Evolutionary conservation across 92 coral and sea anemone genomes (phyloP).

Genomic region (Paragorgia papillata): DNA sequence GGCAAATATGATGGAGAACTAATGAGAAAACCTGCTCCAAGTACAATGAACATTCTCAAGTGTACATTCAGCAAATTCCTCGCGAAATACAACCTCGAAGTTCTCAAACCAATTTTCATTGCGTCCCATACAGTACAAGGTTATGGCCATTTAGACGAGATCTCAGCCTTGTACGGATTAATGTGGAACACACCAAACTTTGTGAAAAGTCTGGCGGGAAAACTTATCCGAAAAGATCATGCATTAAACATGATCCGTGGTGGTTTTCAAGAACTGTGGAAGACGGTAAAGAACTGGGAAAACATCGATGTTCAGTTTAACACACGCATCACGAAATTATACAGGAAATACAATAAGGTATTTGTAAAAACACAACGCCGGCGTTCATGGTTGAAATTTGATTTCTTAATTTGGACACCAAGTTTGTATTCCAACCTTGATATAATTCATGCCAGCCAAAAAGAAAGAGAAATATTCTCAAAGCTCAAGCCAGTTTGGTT

Average conservation of each 20-base stretch:
- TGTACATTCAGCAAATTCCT: conserved; percentile 39
- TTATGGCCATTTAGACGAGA: conserved; percentile 48
- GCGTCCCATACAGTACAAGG: conserved; percentile 57
- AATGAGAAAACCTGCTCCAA: conserved; percentile 40
- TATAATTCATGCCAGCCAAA: conserved; percentile 10
- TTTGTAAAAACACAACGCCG: neutral
- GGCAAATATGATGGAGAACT: conserved; percentile 55
- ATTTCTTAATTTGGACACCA: conserved; percentile 57
- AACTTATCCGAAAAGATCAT: conserved; percentile 1
- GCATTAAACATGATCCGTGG: conserved; percentile 48
- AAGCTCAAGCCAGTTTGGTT: conserved; percentile 47
- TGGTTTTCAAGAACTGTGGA: conserved; percentile 47
- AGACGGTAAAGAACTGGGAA: conserved; percentile 30
- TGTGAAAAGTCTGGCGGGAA: conserved; percentile 31
- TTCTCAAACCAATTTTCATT: conserved; percentile 43
- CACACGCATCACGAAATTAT: neutral
- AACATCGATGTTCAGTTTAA: conserved; percentile 24
- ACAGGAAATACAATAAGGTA: conserved; percentile 7
- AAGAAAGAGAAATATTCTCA: conserved; percentile 25
- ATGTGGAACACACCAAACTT: conserved; percentile 56
- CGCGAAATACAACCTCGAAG: conserved; percentile 15
- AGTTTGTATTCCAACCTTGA: conserved; percentile 17
- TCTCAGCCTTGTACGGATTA: conserved; percentile 53
- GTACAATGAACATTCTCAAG: conserved; percentile 19
- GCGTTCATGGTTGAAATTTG: conserved; percentile 29